Evolutionary conservation across 2,797 vertebrate genomes (phyloP), one percentile per base, ranked within the genome.

Genomic region (Vespertilio murinus): DNA sequence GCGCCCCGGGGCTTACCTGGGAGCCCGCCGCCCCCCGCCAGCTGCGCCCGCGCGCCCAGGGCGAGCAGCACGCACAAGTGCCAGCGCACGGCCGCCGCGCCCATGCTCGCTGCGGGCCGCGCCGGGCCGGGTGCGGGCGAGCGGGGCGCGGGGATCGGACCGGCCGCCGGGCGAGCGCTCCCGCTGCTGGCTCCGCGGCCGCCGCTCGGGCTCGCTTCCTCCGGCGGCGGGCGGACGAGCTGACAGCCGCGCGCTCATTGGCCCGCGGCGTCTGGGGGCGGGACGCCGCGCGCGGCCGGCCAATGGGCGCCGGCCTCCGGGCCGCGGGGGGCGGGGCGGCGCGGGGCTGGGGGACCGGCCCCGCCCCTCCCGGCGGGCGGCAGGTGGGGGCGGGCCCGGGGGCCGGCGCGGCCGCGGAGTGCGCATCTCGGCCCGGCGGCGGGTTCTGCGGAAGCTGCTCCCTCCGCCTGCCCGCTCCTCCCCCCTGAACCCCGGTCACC

Each of bases 11-110:
- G 88, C 99, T 99, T 99, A 99, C 99, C 99, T 99, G 99, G 97
- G 93, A 97, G 97, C 97, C 98, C 99, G 97, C 97, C 98, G 98
- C 98, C 98, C 97, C 98, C 98, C 97, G 98, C 98, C 97, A 99
- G 97, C 97, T 98, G 97, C 98, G 98, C 98, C 97, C 97, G 98
- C 98, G 98, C 98, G 97, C 98, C 98, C 98, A 99, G 98, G 93
- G 98, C 98, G 96, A 99, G 96, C 97, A 99, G 98, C 98, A 99
- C 97, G 97, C 98, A 99, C 96, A 99, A 98, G 98, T 98, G 98
- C 98, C 98, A 98, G 98, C 97, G 98, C 98, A 98, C 98, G 65
- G 98, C 98, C 97, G 98, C 98, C 97, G 98, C 98, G 98, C 98
- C 98, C 99, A 99, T 99, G 98, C 97, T 98, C 98, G 97, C 97